A percentile compares a stretch with the other conserved stretches of the same genome.
Evolutionary conservation across 2,797 vertebrate species (phyloP).

Genomic region (Oceanodroma leucorhoa): DNA sequence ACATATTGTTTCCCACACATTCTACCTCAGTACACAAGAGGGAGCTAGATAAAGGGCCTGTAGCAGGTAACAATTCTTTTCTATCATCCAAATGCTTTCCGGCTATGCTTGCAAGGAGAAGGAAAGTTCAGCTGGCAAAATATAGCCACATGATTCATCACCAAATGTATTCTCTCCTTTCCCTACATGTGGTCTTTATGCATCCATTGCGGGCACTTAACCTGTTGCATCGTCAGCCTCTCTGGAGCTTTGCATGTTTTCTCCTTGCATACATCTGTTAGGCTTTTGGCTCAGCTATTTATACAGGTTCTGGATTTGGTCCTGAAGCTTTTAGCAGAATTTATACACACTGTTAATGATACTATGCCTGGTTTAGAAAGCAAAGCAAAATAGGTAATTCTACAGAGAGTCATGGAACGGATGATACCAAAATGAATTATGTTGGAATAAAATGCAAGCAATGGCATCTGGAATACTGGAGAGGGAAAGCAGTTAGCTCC

Average conservation of each 20-base stretch:
- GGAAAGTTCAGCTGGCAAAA: background rate
- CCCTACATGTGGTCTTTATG: background rate
- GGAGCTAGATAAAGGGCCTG: background rate
- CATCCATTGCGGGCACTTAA: background rate
- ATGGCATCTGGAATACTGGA: background rate
- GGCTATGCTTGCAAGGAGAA: background rate
- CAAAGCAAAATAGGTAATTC: background rate
- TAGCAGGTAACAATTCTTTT: background rate
- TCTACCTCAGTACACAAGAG: background rate
- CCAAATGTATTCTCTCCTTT: background rate
- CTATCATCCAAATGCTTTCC: background rate
- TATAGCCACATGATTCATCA: background rate
- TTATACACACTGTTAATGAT: background rate
- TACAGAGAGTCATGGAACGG: background rate
- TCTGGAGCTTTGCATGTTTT: background rate
- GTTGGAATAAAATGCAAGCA: background rate
- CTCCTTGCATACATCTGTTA: background rate
- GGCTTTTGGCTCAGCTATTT: background rate
- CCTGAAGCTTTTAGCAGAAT: conserved; percentile 1
- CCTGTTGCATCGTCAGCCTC: background rate
- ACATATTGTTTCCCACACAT: background rate
- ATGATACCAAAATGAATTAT: background rate
- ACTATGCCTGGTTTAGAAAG: background rate
- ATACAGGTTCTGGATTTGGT: background rate
- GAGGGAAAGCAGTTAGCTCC: conserved; percentile 2